phyloP scores from a whole-genome alignment of 2,113 vertebrate species.

The Ahaetulla prasina region DNA sequence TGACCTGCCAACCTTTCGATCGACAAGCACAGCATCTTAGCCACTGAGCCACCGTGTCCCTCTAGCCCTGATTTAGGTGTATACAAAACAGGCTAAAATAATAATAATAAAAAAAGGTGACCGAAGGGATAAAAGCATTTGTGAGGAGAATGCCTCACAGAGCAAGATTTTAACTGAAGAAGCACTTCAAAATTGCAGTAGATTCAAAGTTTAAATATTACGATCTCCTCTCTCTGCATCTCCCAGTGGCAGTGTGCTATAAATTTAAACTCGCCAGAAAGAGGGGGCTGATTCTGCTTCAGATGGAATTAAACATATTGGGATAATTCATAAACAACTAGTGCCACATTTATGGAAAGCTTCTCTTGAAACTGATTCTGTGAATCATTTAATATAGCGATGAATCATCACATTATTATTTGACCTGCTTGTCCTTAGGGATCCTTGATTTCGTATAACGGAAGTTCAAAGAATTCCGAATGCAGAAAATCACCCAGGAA shows the following conservation, averaged over 20 bases:
- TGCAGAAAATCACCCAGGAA: neutral
- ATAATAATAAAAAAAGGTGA: slow-evolving; percentile 19
- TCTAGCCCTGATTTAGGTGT: slow-evolving; percentile 23
- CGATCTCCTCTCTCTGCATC: neutral
- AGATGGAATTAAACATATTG: neutral
- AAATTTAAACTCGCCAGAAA: neutral
- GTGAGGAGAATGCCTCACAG: slow-evolving; percentile 27
- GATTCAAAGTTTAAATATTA: neutral
- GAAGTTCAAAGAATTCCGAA: neutral
- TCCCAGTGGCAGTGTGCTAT: neutral
- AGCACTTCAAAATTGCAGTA: neutral
- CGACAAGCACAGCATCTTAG: too few species aligned
- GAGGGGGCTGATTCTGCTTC: neutral
- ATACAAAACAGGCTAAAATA: slow-evolving; percentile 16
- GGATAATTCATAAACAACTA: neutral
- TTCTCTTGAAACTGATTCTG: neutral
- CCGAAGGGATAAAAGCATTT: slow-evolving; percentile 38
- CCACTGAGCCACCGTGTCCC: too few species aligned
- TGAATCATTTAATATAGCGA: neutral
- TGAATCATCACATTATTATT: neutral
- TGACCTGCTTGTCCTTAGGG: neutral
- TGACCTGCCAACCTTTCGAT: too few species aligned
- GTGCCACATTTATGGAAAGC: neutral
- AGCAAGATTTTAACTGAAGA: slow-evolving; percentile 35
- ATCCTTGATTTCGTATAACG: neutral